Percentiles rank a stretch among this genome's conserved stretches.
Conservation (phyloP, 2,888 invertebrate genomes). For the Drosophila pseudotakahashii region DNA sequence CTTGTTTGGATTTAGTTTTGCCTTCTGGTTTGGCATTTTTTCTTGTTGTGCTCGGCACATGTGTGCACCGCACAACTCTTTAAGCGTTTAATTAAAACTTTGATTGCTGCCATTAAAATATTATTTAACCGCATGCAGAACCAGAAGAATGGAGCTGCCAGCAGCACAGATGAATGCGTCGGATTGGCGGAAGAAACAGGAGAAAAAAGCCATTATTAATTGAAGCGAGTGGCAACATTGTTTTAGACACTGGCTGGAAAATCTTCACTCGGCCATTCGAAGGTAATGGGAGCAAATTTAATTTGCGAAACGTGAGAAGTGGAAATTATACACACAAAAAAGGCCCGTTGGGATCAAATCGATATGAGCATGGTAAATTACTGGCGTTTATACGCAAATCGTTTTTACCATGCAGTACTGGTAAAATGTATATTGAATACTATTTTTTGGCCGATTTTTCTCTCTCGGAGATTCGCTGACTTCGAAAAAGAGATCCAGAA, state of each 20-base stretch:
- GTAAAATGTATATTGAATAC: too few species aligned
- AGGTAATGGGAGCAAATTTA: not conserved
- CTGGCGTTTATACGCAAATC: too few species aligned
- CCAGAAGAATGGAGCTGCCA: constrained; percentile 9
- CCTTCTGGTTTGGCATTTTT: constrained; percentile 41
- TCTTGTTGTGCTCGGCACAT: constrained; percentile 11
- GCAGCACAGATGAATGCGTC: constrained; percentile 6
- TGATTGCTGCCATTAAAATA: constrained; percentile 73
- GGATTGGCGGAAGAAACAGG: constrained; percentile 1
- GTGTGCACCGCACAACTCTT: constrained; percentile 44
- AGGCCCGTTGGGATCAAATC: too few species aligned
- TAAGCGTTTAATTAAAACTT: constrained; percentile 74
- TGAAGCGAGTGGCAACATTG: constrained; percentile 9
- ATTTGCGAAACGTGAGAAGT: not conserved
- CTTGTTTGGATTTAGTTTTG: constrained; percentile 53
- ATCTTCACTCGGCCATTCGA: not conserved
- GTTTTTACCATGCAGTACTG: too few species aligned
- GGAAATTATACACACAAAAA: too few species aligned
- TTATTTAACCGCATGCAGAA: constrained; percentile 46
- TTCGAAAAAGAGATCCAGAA: too few species aligned
- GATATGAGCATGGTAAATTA: too few species aligned
- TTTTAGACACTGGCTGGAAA: not conserved
- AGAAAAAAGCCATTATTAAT: constrained; percentile 14
- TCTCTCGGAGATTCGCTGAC: too few species aligned
- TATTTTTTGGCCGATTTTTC: too few species aligned